These are phyloP conservation scores for Pseudobourletiella spinata DNA, from an alignment of 1,140 invertebrate genomes.

Conservation along the genomic window DNA sequence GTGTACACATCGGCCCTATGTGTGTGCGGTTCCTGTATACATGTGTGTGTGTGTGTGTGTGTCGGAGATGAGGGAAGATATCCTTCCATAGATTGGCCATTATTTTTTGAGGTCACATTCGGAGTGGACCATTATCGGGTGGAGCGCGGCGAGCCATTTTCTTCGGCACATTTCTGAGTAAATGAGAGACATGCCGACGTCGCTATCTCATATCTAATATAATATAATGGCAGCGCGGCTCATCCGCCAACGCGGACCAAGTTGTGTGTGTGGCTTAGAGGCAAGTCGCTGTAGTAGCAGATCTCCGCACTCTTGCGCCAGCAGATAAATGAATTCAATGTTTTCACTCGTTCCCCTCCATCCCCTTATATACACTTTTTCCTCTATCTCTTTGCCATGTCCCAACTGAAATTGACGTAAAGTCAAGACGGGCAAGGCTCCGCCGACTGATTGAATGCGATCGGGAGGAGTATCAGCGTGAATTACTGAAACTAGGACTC, in stretches of 20 bases:
- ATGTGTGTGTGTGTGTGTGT: background rate
- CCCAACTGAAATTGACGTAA: background rate
- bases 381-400: background rate
- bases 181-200: slow-evolving; percentile 5
- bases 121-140: background rate
- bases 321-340: slow-evolving; percentile 10
- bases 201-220: slow-evolving; percentile 8
- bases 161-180: slow-evolving; percentile 5
- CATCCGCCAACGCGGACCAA: background rate
- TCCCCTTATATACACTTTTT: background rate
- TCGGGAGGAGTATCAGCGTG: slow-evolving; percentile 24
- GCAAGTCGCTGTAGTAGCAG: background rate
- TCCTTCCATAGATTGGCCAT: slow-evolving; percentile 10
- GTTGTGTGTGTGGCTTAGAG: background rate
- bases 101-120: slow-evolving; percentile 6
- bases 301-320: no score
- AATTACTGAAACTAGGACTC: slow-evolving; percentile 22
- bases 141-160: background rate
- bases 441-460: slow-evolving; percentile 22
- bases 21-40: no score
- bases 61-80: background rate
- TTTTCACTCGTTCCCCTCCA: background rate
- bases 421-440: slow-evolving; percentile 20
- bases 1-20: no score
- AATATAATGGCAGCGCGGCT: slow-evolving; percentile 1